Evolutionary conservation across 2,797 vertebrate species (phyloP), one percentile per base, ranked within the genome.

Genomic region (Toxotes lorentzi): DNA sequence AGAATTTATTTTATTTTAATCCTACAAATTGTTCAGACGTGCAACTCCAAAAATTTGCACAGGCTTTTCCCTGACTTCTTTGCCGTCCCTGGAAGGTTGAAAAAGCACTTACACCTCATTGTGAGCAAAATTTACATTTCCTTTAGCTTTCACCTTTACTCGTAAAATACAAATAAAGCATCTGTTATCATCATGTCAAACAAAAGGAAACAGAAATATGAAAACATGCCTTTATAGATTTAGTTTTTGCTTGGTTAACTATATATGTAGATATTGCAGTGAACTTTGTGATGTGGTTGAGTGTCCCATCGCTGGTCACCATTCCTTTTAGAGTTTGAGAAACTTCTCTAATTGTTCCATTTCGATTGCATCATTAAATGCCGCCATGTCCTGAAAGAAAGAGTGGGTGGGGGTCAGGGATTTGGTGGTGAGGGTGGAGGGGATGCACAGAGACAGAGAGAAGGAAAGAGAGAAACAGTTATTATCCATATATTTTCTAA

Each of bases 311-410:
- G 17, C 14, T 27, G 50, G 23, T 83, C 61, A 43, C 10, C 10
- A 4, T 57, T 73, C 2, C 64, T 30, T 51, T 86, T 62, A 85
- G 23, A 90, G 40, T 76, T 88, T 89, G 19, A 94, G 90, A 78
- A 94, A 93, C 1, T 17, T 0, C 5, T 89, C 27, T 14, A 93
- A 14, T 10, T 35, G 0, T 7, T 24, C 90, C 0, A 3, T 5
- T 51, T 94, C 92, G 2, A 92, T 4, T 21, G 92, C 92, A 2
- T 59, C 24, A 0, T 90, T 38, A 82, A 93, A 94, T 17, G 70
- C 79, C 0, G 0, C 0, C 13, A 9, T 68, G 72, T 92, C 90
- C 93, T 94, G 59, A 58, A 80, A 79, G 32, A 77, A 58, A 79
- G 11, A 40, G 23, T 48, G 67, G 21, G 14, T 5, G 2, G 23